These are phyloP conservation scores for Metopolophium dirhodum DNA, from an alignment of 1,140 invertebrate species.

Conservation along the genomic window DNA sequence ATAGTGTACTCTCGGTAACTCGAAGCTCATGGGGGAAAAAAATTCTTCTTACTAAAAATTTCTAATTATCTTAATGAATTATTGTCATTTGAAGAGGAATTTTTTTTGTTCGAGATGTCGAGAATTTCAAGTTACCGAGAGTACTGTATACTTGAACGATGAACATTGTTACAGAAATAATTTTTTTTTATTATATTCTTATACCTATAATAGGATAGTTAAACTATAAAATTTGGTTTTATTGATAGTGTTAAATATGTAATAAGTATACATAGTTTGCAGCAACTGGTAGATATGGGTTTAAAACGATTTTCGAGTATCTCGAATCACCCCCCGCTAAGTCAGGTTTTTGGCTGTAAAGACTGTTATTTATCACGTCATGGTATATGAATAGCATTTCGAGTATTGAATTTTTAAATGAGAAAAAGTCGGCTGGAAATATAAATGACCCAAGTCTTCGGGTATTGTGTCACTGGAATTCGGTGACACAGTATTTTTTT, in stretches of 20 bases:
- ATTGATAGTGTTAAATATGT: background rate
- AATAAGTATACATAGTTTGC: background rate
- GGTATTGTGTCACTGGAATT: conserved; percentile 39
- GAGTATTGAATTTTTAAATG: conserved; percentile 13
- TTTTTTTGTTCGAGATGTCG: too few species aligned
- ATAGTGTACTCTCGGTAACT: too few species aligned
- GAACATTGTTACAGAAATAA: background rate
- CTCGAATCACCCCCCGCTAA: background rate
- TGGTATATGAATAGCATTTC: conserved; percentile 36
- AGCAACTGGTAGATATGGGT: background rate
- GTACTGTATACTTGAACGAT: background rate
- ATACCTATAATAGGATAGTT: background rate
- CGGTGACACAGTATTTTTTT: conserved; percentile 23
- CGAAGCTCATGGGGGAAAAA: too few species aligned
- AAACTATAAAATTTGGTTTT: background rate
- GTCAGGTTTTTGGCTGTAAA: background rate
- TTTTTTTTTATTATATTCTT: too few species aligned
- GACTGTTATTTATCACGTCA: conserved; percentile 44
- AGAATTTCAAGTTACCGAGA: too few species aligned
- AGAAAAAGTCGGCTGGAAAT: background rate
- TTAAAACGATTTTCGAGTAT: conserved; percentile 21
- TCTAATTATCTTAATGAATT: too few species aligned
- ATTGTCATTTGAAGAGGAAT: too few species aligned
- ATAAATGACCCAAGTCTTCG: conserved; percentile 5
- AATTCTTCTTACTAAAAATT: too few species aligned